Conservation (phyloP, 2,113 vertebrate genomes). For the Cariama cristata region DNA sequence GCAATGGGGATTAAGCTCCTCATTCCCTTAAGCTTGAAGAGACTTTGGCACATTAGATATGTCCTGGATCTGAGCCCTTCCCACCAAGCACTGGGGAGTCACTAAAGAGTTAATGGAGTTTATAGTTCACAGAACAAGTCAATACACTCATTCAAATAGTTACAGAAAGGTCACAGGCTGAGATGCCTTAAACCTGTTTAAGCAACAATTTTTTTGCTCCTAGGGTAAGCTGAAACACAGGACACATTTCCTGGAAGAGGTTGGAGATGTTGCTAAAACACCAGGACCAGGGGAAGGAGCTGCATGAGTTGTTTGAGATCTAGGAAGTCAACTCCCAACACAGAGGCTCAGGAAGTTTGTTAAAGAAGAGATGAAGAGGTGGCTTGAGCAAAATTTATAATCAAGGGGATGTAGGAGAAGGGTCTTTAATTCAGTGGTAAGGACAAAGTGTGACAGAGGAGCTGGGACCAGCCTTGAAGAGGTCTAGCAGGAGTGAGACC, state of each 20-base stretch:
- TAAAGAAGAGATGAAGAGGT: neutral
- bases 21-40: neutral
- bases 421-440: neutral
- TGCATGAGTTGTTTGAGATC: neutral
- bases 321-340: neutral
- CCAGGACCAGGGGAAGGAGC: neutral
- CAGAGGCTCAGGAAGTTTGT: neutral
- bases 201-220: conserved; percentile 37
- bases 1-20: neutral
- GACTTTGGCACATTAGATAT: neutral
- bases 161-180: conserved; percentile 49
- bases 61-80: neutral
- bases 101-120: conserved; percentile 44
- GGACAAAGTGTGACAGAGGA: neutral
- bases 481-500: neutral
- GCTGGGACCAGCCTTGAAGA: neutral
- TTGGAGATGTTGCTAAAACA: neutral
- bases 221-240: neutral
- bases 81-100: neutral
- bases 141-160: conserved; percentile 41
- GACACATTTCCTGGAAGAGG: neutral
- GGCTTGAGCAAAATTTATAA: neutral
- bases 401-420: neutral
- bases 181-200: conserved; percentile 48
- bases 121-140: conserved; percentile 60